Percentiles rank a stretch among this genome's conserved stretches.
Evolutionary conservation across 2,888 invertebrate genomes (phyloP).

Genomic region (Orthosia cruda): DNA sequence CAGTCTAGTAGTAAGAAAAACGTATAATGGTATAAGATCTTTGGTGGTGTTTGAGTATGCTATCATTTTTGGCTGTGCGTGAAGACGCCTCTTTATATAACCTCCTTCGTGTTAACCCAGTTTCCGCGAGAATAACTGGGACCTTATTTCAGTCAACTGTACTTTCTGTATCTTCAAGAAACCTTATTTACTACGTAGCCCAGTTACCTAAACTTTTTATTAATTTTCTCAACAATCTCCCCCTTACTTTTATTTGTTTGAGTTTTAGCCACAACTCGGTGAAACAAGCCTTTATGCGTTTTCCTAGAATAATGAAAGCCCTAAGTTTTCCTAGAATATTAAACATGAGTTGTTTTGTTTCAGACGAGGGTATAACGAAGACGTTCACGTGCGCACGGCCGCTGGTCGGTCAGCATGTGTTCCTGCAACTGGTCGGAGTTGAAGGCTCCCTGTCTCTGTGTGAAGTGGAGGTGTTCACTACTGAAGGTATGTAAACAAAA

Average conservation of each 20-base stretch:
- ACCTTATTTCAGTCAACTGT: not conserved
- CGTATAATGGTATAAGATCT: too few species aligned
- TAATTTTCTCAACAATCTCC: not conserved
- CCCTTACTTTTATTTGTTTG: too few species aligned
- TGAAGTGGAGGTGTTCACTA: constrained; percentile 98
- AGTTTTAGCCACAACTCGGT: not conserved
- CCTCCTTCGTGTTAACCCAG: too few species aligned
- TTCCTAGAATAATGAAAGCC: not conserved
- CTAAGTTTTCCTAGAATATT: not conserved
- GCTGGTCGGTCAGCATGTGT: constrained; percentile 96
- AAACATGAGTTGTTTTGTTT: constrained; percentile 68
- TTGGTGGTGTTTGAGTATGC: too few species aligned
- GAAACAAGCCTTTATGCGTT: not conserved
- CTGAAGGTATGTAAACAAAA: constrained; percentile 93
- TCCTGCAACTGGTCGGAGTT: constrained; percentile 97
- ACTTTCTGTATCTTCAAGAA: not conserved
- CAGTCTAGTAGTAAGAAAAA: too few species aligned
- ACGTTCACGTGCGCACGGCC: constrained; percentile 97
- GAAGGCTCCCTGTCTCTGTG: constrained; percentile 97
- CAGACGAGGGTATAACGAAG: constrained; percentile 98
- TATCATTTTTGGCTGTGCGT: too few species aligned
- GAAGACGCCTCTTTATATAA: too few species aligned
- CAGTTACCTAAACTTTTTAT: not conserved
- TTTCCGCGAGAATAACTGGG: not conserved
- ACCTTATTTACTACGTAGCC: too few species aligned